A percentile compares a stretch with the other conserved stretches of the same genome.
Conservation (phyloP, 2,113 vertebrate species). For the Argyrosomus japonicus region DNA sequence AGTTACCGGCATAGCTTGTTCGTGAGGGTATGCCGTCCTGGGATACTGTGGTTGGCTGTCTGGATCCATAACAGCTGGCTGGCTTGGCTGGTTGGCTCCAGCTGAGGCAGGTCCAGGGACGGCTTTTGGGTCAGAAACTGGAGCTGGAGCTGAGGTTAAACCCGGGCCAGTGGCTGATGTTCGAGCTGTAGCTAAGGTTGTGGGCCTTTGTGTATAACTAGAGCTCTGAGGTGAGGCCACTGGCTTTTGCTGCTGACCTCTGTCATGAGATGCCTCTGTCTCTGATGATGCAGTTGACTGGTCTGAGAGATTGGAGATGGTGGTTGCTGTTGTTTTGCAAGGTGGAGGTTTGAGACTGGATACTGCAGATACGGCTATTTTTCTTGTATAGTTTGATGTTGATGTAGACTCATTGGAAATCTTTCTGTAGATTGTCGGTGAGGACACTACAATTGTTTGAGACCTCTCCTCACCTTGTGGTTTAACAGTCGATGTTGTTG, state of each 20-base stretch:
- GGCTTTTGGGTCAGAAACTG: conserved; percentile 30
- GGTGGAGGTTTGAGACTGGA: conserved; percentile 81
- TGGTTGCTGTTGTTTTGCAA: conserved; percentile 67
- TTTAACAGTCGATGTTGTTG: conserved; percentile 53
- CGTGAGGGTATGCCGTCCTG: conserved; percentile 41
- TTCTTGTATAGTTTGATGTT: conserved; percentile 73
- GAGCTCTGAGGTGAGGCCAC: conserved; percentile 50
- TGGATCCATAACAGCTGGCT: conserved; percentile 59
- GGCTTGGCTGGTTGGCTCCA: conserved; percentile 51
- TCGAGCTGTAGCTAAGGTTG: conserved; percentile 37
- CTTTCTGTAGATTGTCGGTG: conserved; percentile 76
- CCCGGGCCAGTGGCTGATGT: conserved; percentile 25
- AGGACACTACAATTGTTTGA: conserved; percentile 77
- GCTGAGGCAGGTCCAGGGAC: conserved; percentile 19
- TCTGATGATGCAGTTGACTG: conserved; percentile 49
- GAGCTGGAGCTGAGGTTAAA: conserved; percentile 37
- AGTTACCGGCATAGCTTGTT: conserved; percentile 47
- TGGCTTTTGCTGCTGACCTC: conserved; percentile 52
- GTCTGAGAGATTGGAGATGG: conserved; percentile 47
- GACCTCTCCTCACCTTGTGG: conserved; percentile 68
- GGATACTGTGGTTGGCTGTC: conserved; percentile 56
- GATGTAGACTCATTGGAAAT: conserved; percentile 70
- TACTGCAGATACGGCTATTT: conserved; percentile 78
- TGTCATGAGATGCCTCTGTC: conserved; percentile 50
- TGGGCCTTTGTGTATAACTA: conserved; percentile 67